These are phyloP conservation scores for Phrynocephalus guinanensis DNA, from an alignment of 2,797 vertebrate genomes.

Conservation along the genomic window DNA sequence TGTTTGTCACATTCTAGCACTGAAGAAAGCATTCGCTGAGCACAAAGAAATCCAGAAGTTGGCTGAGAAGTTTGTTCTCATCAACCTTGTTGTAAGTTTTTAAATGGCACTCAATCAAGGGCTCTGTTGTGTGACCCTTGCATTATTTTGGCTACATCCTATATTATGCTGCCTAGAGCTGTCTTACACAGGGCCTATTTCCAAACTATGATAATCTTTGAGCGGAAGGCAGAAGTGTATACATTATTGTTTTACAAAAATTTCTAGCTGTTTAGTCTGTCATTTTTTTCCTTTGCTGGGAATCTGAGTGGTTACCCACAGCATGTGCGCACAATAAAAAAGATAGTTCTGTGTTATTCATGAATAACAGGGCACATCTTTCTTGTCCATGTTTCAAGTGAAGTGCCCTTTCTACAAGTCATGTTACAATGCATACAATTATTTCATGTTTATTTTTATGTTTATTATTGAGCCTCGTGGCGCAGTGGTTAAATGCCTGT, in stretches of 20 bases:
- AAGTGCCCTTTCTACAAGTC: not conserved
- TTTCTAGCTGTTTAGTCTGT: not conserved
- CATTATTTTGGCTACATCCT: not conserved
- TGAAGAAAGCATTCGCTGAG: conserved; percentile 90
- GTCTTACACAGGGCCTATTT: not conserved
- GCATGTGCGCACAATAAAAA: not conserved
- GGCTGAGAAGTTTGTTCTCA: conserved; percentile 88
- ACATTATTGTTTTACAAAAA: not conserved
- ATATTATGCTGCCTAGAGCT: not conserved
- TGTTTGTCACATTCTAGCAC: conserved; percentile 75
- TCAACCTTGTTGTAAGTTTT: conserved; percentile 91
- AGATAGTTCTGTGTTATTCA: not conserved
- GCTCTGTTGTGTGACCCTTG: not conserved
- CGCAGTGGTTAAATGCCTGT: too few species aligned
- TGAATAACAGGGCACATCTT: not conserved
- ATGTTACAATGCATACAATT: not conserved
- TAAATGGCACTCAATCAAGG: conserved; percentile 9
- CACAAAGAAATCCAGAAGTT: conserved; percentile 86
- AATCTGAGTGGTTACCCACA: not conserved
- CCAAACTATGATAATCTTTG: not conserved
- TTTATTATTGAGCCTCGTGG: too few species aligned
- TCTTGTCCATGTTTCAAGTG: not conserved
- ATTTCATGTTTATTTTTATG: not conserved
- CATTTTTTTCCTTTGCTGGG: not conserved
- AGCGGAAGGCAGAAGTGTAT: not conserved